These are phyloP conservation scores for Scleropages formosus DNA, from an alignment of 2,797 vertebrate genomes.

Conservation along the genomic window DNA sequence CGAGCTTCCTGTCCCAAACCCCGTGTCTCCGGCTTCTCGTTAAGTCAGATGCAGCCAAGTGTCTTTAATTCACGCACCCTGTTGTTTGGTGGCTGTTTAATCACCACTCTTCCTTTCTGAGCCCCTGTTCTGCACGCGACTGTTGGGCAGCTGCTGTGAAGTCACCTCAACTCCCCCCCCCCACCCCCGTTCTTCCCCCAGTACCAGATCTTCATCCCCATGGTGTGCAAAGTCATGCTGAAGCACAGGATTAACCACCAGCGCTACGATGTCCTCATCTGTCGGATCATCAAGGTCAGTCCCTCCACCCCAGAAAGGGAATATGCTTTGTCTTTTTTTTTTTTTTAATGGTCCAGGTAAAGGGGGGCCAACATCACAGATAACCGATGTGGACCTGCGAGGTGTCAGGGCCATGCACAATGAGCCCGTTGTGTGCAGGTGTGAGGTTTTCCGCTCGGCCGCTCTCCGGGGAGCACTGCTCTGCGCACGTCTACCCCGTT, in stretches of 20 bases:
- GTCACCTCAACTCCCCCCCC: background rate
- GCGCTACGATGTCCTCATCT: slow-evolving; percentile 94
- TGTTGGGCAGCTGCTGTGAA: background rate
- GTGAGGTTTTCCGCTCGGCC: slow-evolving; percentile 16
- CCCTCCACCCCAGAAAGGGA: background rate
- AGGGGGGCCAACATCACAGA: slow-evolving; percentile 24
- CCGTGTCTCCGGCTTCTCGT: too few species aligned
- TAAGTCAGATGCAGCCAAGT: too few species aligned
- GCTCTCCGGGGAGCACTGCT: background rate
- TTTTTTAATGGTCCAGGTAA: too few species aligned
- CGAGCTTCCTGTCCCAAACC: too few species aligned
- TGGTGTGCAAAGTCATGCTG: slow-evolving; percentile 98
- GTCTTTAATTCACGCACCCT: too few species aligned
- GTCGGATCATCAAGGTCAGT: slow-evolving; percentile 92
- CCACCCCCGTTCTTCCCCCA: slow-evolving; percentile 51
- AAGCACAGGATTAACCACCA: slow-evolving; percentile 95
- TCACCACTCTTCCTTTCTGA: too few species aligned
- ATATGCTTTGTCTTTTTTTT: background rate
- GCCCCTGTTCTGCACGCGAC: background rate
- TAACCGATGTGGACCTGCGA: background rate
- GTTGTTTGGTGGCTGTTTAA: too few species aligned
- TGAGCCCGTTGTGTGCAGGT: slow-evolving; percentile 35
- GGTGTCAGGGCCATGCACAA: slow-evolving; percentile 30
- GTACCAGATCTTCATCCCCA: slow-evolving; percentile 98
- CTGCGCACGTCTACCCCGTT: background rate